These are phyloP conservation scores for Metalampra italica DNA, from an alignment of 2,888 invertebrate species.

Conservation along the genomic window DNA sequence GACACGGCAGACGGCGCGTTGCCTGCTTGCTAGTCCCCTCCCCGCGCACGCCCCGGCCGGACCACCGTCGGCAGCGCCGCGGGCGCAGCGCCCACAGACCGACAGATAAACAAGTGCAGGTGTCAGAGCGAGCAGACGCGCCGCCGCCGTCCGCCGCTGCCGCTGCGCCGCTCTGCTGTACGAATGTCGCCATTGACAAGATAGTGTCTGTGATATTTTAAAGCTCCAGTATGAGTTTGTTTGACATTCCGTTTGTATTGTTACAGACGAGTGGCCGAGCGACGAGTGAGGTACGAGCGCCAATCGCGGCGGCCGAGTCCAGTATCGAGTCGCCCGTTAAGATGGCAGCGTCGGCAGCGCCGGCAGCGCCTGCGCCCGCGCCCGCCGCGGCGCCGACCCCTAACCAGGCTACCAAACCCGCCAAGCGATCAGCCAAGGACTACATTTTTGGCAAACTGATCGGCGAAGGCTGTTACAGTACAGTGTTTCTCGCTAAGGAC, in stretches of 20 bases:
- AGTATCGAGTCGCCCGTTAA: constrained; percentile 70
- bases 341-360: constrained; percentile 71
- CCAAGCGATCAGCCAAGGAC: constrained; percentile 89
- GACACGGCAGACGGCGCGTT: constrained; percentile 50
- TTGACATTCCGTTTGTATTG: constrained; percentile 23
- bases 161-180: not conserved
- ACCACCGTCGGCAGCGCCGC: constrained; percentile 19
- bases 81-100: constrained; percentile 25
- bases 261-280: constrained; percentile 65
- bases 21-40: constrained; percentile 53
- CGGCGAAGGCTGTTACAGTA: constrained; percentile 98
- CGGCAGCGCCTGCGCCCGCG: constrained; percentile 59
- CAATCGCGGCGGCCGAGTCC: constrained; percentile 76
- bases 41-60: constrained; percentile 40
- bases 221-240: not conserved
- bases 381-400: constrained; percentile 62
- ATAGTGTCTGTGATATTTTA: constrained; percentile 25
- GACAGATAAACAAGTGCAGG: constrained; percentile 54
- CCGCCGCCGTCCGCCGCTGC: constrained; percentile 10
- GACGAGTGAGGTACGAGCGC: constrained; percentile 66
- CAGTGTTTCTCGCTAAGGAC: constrained; percentile 96
- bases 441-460: constrained; percentile 97
- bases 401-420: constrained; percentile 58
- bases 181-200: constrained; percentile 19
- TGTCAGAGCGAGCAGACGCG: constrained; percentile 49